phyloP scores from a whole-genome alignment of 2,113 vertebrate species.

The Oncorhynchus keta region DNA sequence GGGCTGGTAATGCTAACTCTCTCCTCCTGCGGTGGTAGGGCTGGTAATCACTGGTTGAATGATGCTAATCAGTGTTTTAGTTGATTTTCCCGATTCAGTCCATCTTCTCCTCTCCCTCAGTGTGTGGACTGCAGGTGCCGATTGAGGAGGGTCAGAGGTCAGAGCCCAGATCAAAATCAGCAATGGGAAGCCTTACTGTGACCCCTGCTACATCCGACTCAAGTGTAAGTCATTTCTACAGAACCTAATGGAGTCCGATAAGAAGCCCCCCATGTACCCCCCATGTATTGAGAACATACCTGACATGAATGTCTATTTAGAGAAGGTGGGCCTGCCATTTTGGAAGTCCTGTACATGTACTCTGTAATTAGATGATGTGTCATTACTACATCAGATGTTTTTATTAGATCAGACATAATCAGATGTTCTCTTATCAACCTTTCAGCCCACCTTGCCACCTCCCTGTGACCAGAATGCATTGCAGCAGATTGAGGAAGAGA shows the following conservation, averaged over 20 bases:
- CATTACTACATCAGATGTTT: background rate
- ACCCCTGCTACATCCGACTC: slow-evolving; percentile 86
- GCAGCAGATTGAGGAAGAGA: slow-evolving; percentile 72
- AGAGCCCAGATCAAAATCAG: slow-evolving; percentile 88
- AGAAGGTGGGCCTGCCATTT: too few species aligned
- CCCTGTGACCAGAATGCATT: slow-evolving; percentile 78
- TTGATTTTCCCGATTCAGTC: too few species aligned
- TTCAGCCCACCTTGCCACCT: slow-evolving; percentile 76
- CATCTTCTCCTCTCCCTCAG: slow-evolving; percentile 58
- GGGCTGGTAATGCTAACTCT: too few species aligned
- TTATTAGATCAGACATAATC: background rate
- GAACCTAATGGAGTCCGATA: background rate
- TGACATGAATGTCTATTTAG: too few species aligned
- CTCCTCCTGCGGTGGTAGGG: too few species aligned
- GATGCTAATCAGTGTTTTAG: too few species aligned
- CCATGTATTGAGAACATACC: background rate
- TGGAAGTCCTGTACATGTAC: background rate
- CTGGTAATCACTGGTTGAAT: background rate
- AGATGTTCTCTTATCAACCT: slow-evolving; percentile 30
- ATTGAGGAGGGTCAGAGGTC: slow-evolving; percentile 78
- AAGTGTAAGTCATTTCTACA: slow-evolving; percentile 38
- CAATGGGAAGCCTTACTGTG: slow-evolving; percentile 86
- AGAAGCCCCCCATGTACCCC: too few species aligned
- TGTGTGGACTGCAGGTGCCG: slow-evolving; percentile 80
- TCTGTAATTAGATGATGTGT: background rate